Conservation (phyloP, 1,140 invertebrate genomes). For the Tetraneura akinire region DNA sequence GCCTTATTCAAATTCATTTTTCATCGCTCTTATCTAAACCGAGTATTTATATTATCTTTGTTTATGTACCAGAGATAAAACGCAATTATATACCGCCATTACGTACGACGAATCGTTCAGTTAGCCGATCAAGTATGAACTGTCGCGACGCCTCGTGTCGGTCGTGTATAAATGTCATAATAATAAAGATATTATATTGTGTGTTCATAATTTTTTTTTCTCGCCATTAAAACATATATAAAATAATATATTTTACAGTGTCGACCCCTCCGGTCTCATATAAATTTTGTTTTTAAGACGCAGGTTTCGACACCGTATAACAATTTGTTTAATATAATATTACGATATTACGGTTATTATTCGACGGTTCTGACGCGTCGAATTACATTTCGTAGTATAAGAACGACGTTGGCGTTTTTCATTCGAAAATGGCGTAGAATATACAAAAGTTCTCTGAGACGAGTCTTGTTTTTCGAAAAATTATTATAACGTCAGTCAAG, state of each 20-base stretch:
- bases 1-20: background rate
- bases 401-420: no score
- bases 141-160: constrained; percentile 22
- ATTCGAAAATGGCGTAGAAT: no score
- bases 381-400: no score
- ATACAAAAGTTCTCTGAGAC: no score
- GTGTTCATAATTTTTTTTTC: background rate
- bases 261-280: no score
- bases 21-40: constrained; percentile 1
- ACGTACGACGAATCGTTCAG: background rate
- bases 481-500: no score
- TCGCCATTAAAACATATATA: background rate
- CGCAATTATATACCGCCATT: constrained; percentile 22
- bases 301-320: no score
- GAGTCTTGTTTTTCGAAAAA: no score
- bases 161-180: background rate
- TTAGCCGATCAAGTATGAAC: constrained; percentile 39
- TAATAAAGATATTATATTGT: background rate
- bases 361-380: no score
- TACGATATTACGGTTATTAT: no score
- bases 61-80: constrained; percentile 7
- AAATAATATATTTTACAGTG: background rate
- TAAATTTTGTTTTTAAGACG: no score
- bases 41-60: constrained; percentile 23
- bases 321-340: no score